Conservation (phyloP, 2,888 invertebrate species). For the Leptinotarsa haldemani region DNA sequence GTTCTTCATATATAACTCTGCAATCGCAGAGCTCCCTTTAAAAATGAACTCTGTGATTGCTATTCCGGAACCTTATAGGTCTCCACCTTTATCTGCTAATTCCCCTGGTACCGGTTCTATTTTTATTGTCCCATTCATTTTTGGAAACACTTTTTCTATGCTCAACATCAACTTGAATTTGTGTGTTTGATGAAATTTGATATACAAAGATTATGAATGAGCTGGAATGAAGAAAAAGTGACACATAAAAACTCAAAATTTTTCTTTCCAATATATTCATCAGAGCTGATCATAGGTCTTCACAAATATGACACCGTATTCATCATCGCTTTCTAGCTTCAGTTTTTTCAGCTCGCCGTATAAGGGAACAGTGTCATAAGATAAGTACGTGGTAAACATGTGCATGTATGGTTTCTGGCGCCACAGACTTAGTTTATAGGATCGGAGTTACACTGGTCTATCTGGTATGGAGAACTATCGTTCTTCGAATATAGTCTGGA, state of each 20-base stretch:
- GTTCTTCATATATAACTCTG: too few relatives aligned
- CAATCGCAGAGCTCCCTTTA: too few relatives aligned
- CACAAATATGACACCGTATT: constrained; percentile 18
- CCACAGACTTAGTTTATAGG: constrained; percentile 36
- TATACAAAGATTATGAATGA: too few relatives aligned
- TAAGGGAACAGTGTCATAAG: constrained; percentile 46
- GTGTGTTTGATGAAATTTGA: not conserved
- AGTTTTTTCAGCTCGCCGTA: constrained; percentile 33
- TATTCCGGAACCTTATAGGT: too few relatives aligned
- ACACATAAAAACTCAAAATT: not conserved
- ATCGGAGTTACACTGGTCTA: constrained; percentile 32
- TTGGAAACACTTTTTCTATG: too few relatives aligned
- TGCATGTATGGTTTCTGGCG: constrained; percentile 48
- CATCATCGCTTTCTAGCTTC: constrained; percentile 31
- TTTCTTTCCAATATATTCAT: not conserved
- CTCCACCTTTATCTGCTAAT: too few relatives aligned
- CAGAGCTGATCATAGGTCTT: not conserved
- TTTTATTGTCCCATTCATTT: too few relatives aligned
- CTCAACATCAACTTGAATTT: too few relatives aligned
- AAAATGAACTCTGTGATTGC: too few relatives aligned
- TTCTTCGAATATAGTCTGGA: constrained; percentile 14
- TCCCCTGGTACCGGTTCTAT: too few relatives aligned
- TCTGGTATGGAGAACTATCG: constrained; percentile 30
- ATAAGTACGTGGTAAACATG: constrained; percentile 42
- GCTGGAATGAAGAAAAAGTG: too few relatives aligned